A percentile compares a stretch with the other conserved stretches of the same genome.
These are phyloP conservation scores for Cataglyphis cursor DNA, from an alignment of 2,888 invertebrate genomes.

Conservation along the genomic window DNA sequence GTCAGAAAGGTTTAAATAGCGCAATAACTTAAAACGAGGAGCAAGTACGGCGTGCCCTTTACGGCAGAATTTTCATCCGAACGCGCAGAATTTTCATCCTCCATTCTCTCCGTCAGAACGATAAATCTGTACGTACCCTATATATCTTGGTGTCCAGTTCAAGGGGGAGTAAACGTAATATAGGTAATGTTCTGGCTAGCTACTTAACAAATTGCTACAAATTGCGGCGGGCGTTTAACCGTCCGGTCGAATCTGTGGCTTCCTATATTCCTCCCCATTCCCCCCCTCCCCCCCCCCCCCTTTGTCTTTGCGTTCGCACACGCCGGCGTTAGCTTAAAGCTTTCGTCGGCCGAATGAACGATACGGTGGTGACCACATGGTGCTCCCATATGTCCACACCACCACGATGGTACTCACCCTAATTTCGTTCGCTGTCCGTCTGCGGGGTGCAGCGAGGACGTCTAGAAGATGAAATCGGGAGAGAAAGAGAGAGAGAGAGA, in stretches of 20 bases:
- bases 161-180: slow-evolving; percentile 82
- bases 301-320: background rate
- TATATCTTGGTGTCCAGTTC: slow-evolving; percentile 79
- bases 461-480: slow-evolving; percentile 65
- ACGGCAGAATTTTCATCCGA: slow-evolving; percentile 15
- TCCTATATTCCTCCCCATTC: slow-evolving; percentile 50
- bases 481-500: background rate
- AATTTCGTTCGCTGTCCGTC: slow-evolving; percentile 48
- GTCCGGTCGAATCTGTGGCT: slow-evolving; percentile 66
- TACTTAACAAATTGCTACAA: slow-evolving; percentile 87
- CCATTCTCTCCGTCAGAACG: slow-evolving; percentile 62
- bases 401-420: slow-evolving; percentile 55
- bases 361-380: slow-evolving; percentile 84
- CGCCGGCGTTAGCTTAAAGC: slow-evolving; percentile 70
- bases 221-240: slow-evolving; percentile 85
- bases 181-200: slow-evolving; percentile 86
- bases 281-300: slow-evolving; percentile 48
- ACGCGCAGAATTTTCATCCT: slow-evolving; percentile 39
- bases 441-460: slow-evolving; percentile 34
- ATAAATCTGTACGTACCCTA: slow-evolving; percentile 83
- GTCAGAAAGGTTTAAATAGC: slow-evolving; percentile 28
- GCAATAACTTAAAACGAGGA: slow-evolving; percentile 35
- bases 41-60: background rate
- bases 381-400: slow-evolving; percentile 85
- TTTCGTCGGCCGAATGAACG: slow-evolving; percentile 70